Conservation (phyloP, 1,140 invertebrate species). For the Saxidomus purpurata region DNA sequence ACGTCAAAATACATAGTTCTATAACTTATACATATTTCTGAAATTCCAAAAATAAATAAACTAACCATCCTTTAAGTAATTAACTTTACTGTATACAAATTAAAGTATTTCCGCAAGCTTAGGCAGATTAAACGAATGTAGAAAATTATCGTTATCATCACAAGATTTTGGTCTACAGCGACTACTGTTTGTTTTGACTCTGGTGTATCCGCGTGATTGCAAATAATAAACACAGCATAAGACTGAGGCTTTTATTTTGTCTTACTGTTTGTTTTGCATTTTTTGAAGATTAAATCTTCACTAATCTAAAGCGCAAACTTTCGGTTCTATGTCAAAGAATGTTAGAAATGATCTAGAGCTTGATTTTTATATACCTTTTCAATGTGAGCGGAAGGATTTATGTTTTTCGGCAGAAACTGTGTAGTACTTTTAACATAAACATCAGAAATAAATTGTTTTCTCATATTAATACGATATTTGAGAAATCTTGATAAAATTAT, state of each 20-base stretch:
- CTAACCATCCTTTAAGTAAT: not conserved
- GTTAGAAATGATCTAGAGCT: too few relatives aligned
- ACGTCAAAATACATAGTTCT: not conserved
- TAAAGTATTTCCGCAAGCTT: constrained; percentile 1
- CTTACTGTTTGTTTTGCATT: not conserved
- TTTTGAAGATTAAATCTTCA: not conserved
- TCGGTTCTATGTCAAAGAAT: too few relatives aligned
- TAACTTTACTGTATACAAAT: constrained; percentile 16
- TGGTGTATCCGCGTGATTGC: not conserved
- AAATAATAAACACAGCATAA: not conserved
- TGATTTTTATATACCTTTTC: too few relatives aligned
- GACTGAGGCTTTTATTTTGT: not conserved
- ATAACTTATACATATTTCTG: not conserved
- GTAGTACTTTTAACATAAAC: too few relatives aligned
- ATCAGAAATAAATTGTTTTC: too few relatives aligned
- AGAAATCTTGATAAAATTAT: too few relatives aligned
- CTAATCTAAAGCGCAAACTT: not conserved
- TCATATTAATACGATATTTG: too few relatives aligned
- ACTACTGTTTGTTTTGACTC: constrained; percentile 17
- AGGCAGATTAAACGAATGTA: not conserved
- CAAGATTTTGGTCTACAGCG: not conserved
- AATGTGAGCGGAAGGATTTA: too few relatives aligned
- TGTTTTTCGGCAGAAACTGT: too few relatives aligned
- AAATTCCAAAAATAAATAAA: not conserved
- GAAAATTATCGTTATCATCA: constrained; percentile 23